phyloP scores from a whole-genome alignment of 2,113 vertebrate species.

The Paradisaea rubra region DNA sequence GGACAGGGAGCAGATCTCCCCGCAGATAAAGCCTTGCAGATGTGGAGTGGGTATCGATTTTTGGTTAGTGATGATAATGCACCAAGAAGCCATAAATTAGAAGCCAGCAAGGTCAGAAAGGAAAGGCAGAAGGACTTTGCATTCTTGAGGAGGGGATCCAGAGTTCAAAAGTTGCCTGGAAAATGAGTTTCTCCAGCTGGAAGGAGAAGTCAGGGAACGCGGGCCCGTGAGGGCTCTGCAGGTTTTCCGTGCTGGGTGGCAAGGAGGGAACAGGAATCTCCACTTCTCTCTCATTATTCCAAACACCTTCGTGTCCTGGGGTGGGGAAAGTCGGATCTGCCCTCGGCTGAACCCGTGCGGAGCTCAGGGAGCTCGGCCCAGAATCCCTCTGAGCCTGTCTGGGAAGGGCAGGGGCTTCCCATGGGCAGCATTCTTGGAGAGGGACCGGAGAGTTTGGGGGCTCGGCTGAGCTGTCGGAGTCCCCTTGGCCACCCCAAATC shows the following conservation, averaged over 20 bases:
- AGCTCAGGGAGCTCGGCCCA: not conserved
- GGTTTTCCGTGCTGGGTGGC: not conserved
- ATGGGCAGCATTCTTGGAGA: accelerated
- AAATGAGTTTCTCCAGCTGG: conserved; percentile 42
- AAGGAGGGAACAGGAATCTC: not conserved
- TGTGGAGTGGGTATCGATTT: conserved; percentile 75
- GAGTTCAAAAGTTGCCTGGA: conserved; percentile 68
- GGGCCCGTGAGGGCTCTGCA: not conserved
- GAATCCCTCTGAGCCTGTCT: not conserved
- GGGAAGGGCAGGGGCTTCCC: not conserved
- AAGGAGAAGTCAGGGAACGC: not conserved
- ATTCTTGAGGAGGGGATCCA: conserved; percentile 58
- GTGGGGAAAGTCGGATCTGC: accelerated
- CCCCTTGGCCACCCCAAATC: not conserved
- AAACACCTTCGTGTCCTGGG: not conserved
- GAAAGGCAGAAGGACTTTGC: conserved; percentile 37
- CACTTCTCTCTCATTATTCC: accelerated
- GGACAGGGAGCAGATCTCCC: conserved; percentile 69
- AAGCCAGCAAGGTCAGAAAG: conserved; percentile 71
- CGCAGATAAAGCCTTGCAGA: conserved; percentile 77
- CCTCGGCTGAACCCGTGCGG: not conserved
- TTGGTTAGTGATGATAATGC: conserved; percentile 71
- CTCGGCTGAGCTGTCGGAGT: not conserved
- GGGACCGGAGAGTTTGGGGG: accelerated
- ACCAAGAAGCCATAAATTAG: conserved; percentile 79